Percentiles rank a stretch among this genome's conserved stretches.
These are phyloP conservation scores for Brachionus plicatilis DNA, from an alignment of 1,140 invertebrate genomes.

Conservation along the genomic window DNA sequence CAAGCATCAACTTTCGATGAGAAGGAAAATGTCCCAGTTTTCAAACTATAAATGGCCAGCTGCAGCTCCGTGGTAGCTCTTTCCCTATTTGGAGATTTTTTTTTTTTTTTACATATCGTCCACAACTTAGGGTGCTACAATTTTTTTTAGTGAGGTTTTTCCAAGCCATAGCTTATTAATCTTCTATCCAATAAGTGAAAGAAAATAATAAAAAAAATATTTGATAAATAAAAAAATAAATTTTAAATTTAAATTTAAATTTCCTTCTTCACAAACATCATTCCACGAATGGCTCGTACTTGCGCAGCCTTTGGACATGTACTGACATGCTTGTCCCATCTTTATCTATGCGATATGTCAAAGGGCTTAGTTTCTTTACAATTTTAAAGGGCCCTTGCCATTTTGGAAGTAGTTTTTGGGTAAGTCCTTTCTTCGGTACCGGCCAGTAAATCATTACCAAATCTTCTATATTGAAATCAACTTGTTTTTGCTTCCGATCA, in stretches of 20 bases:
- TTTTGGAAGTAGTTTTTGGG: conserved; percentile 5
- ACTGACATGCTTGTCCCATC: not conserved
- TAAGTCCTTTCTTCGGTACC: not conserved
- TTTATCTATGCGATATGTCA: not conserved
- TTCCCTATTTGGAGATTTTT: not conserved
- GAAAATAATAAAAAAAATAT: not conserved
- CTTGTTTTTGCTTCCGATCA: not conserved
- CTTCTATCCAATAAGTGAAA: not conserved
- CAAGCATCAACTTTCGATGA: not conserved
- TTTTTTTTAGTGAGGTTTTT: not conserved
- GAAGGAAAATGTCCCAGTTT: not conserved
- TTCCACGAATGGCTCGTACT: not conserved
- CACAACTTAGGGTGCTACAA: not conserved
- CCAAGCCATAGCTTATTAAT: not conserved
- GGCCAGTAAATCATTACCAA: not conserved
- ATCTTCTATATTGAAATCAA: not conserved
- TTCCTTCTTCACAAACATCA: not conserved
- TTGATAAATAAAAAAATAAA: not conserved
- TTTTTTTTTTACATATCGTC: not conserved
- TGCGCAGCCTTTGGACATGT: not conserved
- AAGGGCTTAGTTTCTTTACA: not conserved
- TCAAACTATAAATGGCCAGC: not conserved
- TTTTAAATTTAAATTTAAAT: not conserved
- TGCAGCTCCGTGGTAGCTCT: not conserved
- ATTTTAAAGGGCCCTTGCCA: not conserved